Conservation (phyloP, 1,140 invertebrate genomes). For the Tetramorium alpestre region DNA sequence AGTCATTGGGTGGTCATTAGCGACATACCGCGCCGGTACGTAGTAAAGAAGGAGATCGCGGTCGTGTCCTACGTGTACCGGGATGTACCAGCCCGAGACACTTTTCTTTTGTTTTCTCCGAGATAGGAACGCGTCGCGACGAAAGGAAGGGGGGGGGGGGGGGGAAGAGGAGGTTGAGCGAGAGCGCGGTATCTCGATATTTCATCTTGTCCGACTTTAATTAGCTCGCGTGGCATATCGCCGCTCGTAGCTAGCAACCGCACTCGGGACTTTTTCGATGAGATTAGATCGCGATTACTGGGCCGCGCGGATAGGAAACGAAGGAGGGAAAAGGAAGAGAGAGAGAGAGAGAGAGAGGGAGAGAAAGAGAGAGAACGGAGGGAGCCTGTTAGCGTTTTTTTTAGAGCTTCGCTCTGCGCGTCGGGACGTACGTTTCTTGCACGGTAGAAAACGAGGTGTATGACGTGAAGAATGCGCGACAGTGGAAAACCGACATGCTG, state of each 20-base stretch:
- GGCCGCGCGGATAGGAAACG: constrained; percentile 19
- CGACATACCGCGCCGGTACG: constrained; percentile 57
- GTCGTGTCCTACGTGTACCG: not conserved
- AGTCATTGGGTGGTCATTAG: constrained; percentile 72
- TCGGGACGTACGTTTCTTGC: constrained; percentile 46
- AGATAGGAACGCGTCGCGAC: constrained; percentile 46
- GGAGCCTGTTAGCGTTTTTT: constrained; percentile 29
- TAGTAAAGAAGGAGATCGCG: constrained; percentile 12
- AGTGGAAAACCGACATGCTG: constrained; percentile 11
- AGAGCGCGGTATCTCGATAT: constrained; percentile 72
- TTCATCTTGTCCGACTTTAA: constrained; percentile 76
- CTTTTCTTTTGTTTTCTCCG: constrained; percentile 66
- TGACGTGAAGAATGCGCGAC: constrained; percentile 26
- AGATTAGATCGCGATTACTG: constrained; percentile 57
- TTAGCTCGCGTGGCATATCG: constrained; percentile 69
- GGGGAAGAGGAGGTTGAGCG: not conserved
- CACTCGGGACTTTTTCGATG: constrained; percentile 53
- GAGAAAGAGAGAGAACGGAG: not conserved
- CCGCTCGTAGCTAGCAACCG: constrained; percentile 37
- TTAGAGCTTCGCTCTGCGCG: constrained; percentile 32
- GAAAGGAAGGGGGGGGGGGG: not conserved
- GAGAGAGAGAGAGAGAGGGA: not conserved
- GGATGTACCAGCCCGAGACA: constrained; percentile 10
- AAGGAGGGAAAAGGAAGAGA: not conserved
- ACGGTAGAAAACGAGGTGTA: constrained; percentile 34